Percentiles rank a stretch among this genome's conserved stretches.
Conservation (phyloP, 2,888 invertebrate genomes). For the Chorisops tibialis region DNA sequence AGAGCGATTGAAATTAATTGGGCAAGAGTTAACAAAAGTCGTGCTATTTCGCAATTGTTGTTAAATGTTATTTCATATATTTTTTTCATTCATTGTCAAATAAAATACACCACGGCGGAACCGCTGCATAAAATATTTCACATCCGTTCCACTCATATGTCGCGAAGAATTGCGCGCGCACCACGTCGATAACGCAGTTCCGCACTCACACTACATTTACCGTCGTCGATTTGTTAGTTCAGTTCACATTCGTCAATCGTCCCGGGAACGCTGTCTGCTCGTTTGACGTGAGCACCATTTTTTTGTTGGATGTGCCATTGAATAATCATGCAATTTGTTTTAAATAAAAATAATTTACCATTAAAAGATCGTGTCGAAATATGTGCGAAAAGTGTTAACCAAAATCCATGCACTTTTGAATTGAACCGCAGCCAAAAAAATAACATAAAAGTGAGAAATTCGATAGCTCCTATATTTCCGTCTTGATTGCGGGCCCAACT, state of each 20-base stretch:
- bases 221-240: neutral
- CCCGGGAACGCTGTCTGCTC: constrained; percentile 20
- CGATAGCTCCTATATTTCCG: constrained; percentile 45
- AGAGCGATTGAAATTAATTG: too few species aligned
- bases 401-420: constrained; percentile 28
- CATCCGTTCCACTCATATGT: too few species aligned
- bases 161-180: too few species aligned
- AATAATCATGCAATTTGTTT: constrained; percentile 53
- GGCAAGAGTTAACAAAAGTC: too few species aligned
- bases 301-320: constrained; percentile 38
- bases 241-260: constrained; percentile 25
- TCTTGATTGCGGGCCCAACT: constrained; percentile 46
- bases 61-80: too few species aligned
- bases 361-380: constrained; percentile 21
- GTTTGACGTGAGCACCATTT: constrained; percentile 32
- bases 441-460: constrained; percentile 43
- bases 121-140: too few species aligned
- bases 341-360: constrained; percentile 39
- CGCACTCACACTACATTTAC: too few species aligned
- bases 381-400: constrained; percentile 25
- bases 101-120: too few species aligned
- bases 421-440: constrained; percentile 19
- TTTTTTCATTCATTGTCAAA: too few species aligned
- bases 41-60: too few species aligned
- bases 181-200: too few species aligned